Base-by-base conservation (phyloP, 92 coral and sea anemone genomes). In the Siderastrea radians region DNA sequence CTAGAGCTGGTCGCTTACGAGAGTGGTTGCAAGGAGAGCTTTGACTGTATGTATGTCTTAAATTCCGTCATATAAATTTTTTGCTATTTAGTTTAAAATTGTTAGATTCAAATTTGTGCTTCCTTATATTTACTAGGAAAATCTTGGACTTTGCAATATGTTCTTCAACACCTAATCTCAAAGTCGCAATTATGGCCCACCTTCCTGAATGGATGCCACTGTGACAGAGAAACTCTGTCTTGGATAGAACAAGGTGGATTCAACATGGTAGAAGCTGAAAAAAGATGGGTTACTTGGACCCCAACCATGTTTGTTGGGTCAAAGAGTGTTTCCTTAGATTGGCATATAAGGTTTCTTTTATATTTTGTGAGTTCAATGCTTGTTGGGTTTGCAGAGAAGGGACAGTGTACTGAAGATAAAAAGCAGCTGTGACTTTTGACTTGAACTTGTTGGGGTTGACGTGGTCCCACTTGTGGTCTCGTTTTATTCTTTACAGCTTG, bases 131-230 rank as follows among this genome's bases (percentile, higher is more conserved):
- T 44, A 16, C 14, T 4, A 82, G 86, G 68, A 14, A 82, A 69
- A 59, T 78, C 86, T 13, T 69, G 86, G 76, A 82, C 78, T 16
- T 19, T 68, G 1, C 77, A 49, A 59, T 82, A 70, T 46, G 44
- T 69, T 55, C 45, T 70, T 44, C 86, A 82, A 47, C 68, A 70
- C 11, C 47, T 82, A 12, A 49, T 82, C 10, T 69, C 86, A 13
- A 68, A 69, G 68, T 69, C 77, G 15, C 71, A 10, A 6, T 44
- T 86, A 9, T 86, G 89, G 89, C 89, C 89, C 14, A 68, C 84
- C 14, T 6, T 77, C 47, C 77, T 11, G 8, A 67, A 86, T 67
- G 84, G 66, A 49, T 86, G 89, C 43, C 60, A 75, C 57, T 86
- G 89, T 69, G 77, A 86, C 38, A 53, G 54, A 14, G 84, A 77